phyloP scores from a whole-genome alignment of 2,113 vertebrate species.

The Brachirus orientalis region DNA sequence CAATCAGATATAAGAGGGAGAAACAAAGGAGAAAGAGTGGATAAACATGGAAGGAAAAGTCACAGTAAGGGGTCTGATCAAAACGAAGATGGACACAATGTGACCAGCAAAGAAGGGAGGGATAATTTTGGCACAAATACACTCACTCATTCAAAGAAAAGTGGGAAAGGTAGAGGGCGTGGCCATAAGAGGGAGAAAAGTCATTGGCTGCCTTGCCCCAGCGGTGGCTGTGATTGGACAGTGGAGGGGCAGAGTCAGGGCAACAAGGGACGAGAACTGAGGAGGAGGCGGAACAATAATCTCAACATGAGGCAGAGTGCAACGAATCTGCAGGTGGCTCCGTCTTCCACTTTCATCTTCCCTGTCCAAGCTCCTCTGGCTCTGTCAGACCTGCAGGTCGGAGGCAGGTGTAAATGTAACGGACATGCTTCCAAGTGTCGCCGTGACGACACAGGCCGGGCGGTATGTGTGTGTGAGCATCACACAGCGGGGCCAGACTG shows the following conservation, averaged over 20 bases:
- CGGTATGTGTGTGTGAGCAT: slow-evolving; percentile 84
- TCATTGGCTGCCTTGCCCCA: slow-evolving; percentile 67
- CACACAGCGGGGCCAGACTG: slow-evolving; percentile 87
- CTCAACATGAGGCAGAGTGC: slow-evolving; percentile 44
- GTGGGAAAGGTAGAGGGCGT: slow-evolving; percentile 53
- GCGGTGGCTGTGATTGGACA: slow-evolving; percentile 72
- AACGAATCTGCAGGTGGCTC: slow-evolving; percentile 43
- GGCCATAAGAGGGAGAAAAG: slow-evolving; percentile 66
- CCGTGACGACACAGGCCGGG: slow-evolving; percentile 73
- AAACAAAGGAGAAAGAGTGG: slow-evolving; percentile 52
- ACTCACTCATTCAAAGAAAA: slow-evolving; percentile 54
- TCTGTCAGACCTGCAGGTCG: slow-evolving; percentile 86
- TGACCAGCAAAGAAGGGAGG: slow-evolving; percentile 75
- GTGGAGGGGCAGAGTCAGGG: slow-evolving; percentile 61
- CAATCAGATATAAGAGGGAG: slow-evolving; percentile 45
- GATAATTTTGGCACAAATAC: slow-evolving; percentile 35
- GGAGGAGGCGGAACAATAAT: slow-evolving; percentile 81
- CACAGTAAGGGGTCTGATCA: slow-evolving; percentile 66
- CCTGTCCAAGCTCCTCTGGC: slow-evolving; percentile 53
- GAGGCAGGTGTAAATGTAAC: slow-evolving; percentile 87
- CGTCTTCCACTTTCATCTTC: slow-evolving; percentile 24
- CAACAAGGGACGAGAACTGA: slow-evolving; percentile 73
- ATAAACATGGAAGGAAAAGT: slow-evolving; percentile 64
- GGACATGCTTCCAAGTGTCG: slow-evolving; percentile 86
- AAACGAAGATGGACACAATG: slow-evolving; percentile 75